Conservation (phyloP, 2,113 vertebrate species). For the Pimephales promelas region DNA sequence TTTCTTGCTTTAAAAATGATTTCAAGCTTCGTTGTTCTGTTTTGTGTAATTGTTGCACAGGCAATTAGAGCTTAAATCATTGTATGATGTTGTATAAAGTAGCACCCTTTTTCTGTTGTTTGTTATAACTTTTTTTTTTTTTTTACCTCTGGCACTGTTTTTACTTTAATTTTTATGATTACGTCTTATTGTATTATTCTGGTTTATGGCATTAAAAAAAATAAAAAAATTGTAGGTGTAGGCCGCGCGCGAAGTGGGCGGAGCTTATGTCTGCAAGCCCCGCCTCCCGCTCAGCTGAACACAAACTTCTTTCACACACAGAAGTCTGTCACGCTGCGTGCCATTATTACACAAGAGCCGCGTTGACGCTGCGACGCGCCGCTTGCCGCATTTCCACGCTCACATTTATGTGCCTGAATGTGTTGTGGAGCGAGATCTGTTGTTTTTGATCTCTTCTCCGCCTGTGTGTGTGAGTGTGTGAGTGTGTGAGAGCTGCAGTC, state of each 20-base stretch:
- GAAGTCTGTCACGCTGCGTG: neutral
- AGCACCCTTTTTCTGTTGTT: too few relatives aligned
- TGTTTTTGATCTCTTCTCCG: neutral
- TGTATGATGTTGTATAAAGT: too few relatives aligned
- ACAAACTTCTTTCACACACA: constrained; percentile 4
- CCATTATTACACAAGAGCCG: neutral
- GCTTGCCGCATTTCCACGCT: neutral
- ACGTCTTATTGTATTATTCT: too few relatives aligned
- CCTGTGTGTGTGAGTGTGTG: neutral
- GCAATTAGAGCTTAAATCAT: too few relatives aligned
- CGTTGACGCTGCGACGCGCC: neutral
- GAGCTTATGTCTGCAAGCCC: neutral
- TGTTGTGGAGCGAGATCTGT: neutral
- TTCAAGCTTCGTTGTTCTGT: too few relatives aligned
- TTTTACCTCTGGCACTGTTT: too few relatives aligned
- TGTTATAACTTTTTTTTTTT: too few relatives aligned
- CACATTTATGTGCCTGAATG: neutral
- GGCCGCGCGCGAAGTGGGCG: neutral
- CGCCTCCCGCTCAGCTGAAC: neutral
- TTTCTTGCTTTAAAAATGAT: too few relatives aligned
- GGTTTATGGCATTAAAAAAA: too few relatives aligned
- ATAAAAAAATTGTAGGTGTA: too few relatives aligned
- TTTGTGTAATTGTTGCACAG: too few relatives aligned
- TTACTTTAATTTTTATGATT: too few relatives aligned
- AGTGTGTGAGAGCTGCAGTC: constrained; percentile 52